These are phyloP conservation scores for Agrochola lota DNA, from an alignment of 2,888 invertebrate species.

Conservation along the genomic window DNA sequence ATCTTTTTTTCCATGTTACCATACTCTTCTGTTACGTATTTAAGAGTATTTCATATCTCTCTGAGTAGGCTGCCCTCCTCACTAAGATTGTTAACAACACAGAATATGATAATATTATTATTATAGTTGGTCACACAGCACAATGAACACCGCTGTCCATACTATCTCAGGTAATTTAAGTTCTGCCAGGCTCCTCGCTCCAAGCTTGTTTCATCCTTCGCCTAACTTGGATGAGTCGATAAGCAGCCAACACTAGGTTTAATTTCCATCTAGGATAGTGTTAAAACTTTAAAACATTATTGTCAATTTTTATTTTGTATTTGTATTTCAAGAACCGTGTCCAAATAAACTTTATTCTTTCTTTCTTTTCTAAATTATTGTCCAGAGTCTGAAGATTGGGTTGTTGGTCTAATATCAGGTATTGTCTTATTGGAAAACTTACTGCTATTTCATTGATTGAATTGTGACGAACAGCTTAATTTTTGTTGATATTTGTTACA, in stretches of 20 bases:
- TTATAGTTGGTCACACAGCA: background rate
- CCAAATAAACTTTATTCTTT: no score
- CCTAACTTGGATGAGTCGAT: conserved; percentile 33
- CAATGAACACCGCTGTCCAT: background rate
- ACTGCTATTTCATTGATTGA: no score
- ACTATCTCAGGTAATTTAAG: conserved; percentile 26
- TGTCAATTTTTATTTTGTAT: no score
- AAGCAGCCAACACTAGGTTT: conserved; percentile 1
- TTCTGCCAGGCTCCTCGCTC: conserved; percentile 3
- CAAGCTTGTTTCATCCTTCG: conserved; percentile 3
- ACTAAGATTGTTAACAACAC: background rate
- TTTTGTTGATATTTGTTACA: no score
- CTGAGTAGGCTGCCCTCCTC: background rate
- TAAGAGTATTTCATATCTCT: no score
- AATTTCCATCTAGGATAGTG: conserved; percentile 19
- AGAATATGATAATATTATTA: background rate
- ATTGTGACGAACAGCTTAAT: no score
- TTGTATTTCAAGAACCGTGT: no score
- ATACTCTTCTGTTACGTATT: no score
- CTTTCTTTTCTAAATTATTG: background rate
- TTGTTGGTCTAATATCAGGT: conserved; percentile 3
- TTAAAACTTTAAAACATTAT: background rate
- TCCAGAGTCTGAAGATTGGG: background rate
- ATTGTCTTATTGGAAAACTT: no score
- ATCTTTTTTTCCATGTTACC: no score